Percentiles rank a stretch among this genome's conserved stretches.
These are phyloP conservation scores for Neogobius melanostomus DNA, from an alignment of 2,113 vertebrate species.

Conservation along the genomic window DNA sequence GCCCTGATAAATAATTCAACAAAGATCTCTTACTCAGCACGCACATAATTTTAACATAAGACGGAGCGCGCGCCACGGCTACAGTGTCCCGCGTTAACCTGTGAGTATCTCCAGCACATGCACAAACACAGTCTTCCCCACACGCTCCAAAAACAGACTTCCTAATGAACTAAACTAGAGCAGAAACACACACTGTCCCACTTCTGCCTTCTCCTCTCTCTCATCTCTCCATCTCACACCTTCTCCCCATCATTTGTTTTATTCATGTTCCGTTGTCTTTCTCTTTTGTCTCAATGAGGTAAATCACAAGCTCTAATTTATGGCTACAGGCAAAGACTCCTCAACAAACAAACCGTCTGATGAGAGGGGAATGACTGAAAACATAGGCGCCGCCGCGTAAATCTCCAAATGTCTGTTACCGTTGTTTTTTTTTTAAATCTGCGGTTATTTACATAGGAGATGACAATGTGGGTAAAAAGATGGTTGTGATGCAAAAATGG, in stretches of 20 bases:
- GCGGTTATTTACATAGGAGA: slow-evolving; percentile 74
- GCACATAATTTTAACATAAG: slow-evolving; percentile 55
- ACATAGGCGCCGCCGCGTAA: slow-evolving; percentile 56
- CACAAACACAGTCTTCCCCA: slow-evolving; percentile 43
- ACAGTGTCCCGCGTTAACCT: slow-evolving; percentile 34
- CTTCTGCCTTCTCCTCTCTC: slow-evolving; percentile 68
- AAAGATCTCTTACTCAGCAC: slow-evolving; percentile 53
- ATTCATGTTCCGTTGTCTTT: slow-evolving; percentile 72
- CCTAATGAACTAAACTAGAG: slow-evolving; percentile 82
- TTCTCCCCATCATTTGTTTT: slow-evolving; percentile 73
- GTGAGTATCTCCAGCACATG: slow-evolving; percentile 13
- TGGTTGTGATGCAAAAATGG: slow-evolving; percentile 66
- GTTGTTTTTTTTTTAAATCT: slow-evolving; percentile 60
- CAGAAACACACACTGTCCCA: slow-evolving; percentile 78
- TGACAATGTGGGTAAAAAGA: slow-evolving; percentile 70
- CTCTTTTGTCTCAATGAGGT: slow-evolving; percentile 74
- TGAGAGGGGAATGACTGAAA: slow-evolving; percentile 67
- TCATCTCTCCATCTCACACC: slow-evolving; percentile 57
- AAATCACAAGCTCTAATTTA: slow-evolving; percentile 74
- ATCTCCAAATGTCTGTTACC: slow-evolving; percentile 70
- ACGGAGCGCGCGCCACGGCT: slow-evolving; percentile 20
- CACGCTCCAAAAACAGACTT: slow-evolving; percentile 79
- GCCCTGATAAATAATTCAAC: slow-evolving; percentile 81
- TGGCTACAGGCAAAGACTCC: slow-evolving; percentile 71
- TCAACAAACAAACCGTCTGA: slow-evolving; percentile 68